Conservation (phyloP, 2,113 vertebrate species). For the Pristiophorus japonicus region DNA sequence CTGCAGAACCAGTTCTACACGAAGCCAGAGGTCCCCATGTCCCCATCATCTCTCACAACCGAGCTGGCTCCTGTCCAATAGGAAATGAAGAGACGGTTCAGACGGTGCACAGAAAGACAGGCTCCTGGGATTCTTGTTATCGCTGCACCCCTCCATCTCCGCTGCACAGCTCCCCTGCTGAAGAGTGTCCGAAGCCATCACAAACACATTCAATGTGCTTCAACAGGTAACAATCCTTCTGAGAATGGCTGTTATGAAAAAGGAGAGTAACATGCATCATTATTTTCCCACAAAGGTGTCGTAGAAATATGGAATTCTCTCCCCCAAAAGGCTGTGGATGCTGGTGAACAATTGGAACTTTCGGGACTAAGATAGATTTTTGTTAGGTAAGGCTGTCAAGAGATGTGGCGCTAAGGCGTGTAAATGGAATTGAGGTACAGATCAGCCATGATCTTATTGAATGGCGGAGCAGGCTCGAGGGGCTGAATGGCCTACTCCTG, state of each 20-base stretch:
- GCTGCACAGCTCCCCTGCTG: background rate
- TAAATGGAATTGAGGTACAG: background rate
- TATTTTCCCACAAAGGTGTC: background rate
- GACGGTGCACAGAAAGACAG: background rate
- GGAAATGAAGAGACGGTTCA: background rate
- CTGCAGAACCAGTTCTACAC: background rate
- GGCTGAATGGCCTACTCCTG: background rate
- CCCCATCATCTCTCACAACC: background rate
- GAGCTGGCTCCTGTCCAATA: constrained; percentile 15
- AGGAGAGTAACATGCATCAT: background rate
- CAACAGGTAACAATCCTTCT: constrained; percentile 18
- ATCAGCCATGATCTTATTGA: background rate
- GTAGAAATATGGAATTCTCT: background rate
- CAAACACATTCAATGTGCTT: constrained; percentile 11
- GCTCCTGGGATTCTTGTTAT: constrained; percentile 33
- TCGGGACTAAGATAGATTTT: background rate
- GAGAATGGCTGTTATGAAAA: background rate
- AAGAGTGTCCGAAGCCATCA: background rate
- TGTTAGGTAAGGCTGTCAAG: background rate
- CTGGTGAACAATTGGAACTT: background rate
- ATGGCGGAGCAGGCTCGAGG: background rate
- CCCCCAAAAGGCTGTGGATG: background rate
- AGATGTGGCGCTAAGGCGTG: background rate
- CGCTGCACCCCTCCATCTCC: background rate
- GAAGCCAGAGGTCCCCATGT: background rate